A percentile compares a stretch with the other conserved stretches of the same genome.
Evolutionary conservation across 2,797 vertebrate species (phyloP).

Genomic region (Labeo calbasu): DNA sequence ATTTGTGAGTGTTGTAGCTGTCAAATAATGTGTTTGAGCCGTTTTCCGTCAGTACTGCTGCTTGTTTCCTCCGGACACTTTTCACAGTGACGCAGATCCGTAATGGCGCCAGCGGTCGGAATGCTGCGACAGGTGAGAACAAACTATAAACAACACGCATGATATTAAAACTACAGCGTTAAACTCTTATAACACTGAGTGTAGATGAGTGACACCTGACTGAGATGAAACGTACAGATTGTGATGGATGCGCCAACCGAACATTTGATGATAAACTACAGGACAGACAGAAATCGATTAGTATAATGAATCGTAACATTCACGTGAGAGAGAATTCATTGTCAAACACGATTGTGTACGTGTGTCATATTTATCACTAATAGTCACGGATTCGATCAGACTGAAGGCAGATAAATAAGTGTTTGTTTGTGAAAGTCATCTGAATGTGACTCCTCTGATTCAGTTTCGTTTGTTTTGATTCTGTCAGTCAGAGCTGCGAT

Average conservation of each 20-base stretch:
- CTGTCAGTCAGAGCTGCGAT: neutral
- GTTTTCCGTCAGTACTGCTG: neutral
- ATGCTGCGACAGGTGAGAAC: slow-evolving; percentile 73
- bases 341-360: neutral
- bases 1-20: too few relatives aligned
- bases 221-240: neutral
- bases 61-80: slow-evolving; percentile 30
- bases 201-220: neutral
- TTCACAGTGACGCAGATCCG: slow-evolving; percentile 28
- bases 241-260: neutral
- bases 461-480: neutral
- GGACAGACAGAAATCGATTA: neutral
- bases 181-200: neutral
- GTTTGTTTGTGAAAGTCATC: neutral
- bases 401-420: neutral
- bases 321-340: neutral
- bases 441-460: neutral
- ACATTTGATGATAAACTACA: neutral
- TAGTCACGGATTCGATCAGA: accelerated
- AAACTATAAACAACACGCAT: neutral
- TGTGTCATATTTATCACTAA: neutral
- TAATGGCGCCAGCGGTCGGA: slow-evolving; percentile 71
- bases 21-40: neutral
- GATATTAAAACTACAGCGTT: neutral
- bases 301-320: neutral